Evolutionary conservation across 2,888 invertebrate species (phyloP), one percentile per base, ranked within the genome.

Genomic region (Metacarcinus magister): DNA sequence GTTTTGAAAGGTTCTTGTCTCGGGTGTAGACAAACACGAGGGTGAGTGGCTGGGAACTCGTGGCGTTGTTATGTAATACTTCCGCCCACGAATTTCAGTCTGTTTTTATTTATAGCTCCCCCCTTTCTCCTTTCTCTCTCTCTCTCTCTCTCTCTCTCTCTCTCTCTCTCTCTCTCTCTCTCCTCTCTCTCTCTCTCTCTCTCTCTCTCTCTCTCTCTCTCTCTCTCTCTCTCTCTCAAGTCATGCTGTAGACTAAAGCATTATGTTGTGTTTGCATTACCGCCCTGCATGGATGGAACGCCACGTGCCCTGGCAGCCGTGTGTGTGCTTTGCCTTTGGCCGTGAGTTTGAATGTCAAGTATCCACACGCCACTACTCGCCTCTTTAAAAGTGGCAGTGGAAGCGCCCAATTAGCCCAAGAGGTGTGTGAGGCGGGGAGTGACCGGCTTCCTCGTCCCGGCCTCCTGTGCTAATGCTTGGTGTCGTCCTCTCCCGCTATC

Each of bases 251-350:
- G 19, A 67, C 54, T 19, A 16, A 13, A 67, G n/a, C 67, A 67
- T 23, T 67, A 67, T 2, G 13, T 19, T 2, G 54, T 54, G 54
- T 54, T 54, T 19, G 54, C 54, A 19, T 54, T 16, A 16, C 54
- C 13, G 16, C 19, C 54, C 54, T 54, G 54, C 54, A 54, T 54
- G 54, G 54, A 54, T 54, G 67, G n/a, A n/a, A n/a, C 23, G 67
- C n/a, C 67, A 19, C 54, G 67, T 67, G 23, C 23, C 8, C 67
- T 67, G n/a, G 4, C n/a, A 67, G 67, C 67, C 23, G n/a, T n/a
- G 67, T 67, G 67, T 67, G 67, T 67, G 67, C n/a, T 67, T 67
- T 67, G 67, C 67, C 67, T 67, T 67, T 67, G 67, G 67, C 67
- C 67, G 67, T 67, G 67, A 67, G n/a, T 67, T 67, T 67, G 67